Evolutionary conservation across 2,113 vertebrate genomes (phyloP).

Genomic region (Strix uralensis): DNA sequence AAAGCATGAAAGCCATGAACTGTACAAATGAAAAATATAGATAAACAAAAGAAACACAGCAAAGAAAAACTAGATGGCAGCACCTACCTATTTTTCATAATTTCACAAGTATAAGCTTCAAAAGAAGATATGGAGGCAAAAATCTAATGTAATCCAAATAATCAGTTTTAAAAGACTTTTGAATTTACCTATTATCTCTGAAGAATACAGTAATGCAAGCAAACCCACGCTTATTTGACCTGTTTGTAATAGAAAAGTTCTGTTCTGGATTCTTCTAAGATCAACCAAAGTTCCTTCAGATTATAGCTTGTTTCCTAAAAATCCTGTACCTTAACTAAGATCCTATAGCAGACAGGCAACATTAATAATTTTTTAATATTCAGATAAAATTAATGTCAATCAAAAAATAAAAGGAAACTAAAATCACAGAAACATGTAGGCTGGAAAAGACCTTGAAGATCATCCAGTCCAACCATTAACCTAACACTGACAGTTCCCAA

Average conservation of each 20-base stretch:
- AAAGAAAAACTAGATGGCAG: conserved; percentile 68
- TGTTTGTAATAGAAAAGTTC: neutral
- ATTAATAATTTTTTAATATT: neutral
- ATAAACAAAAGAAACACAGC: conserved; percentile 7
- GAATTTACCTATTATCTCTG: neutral
- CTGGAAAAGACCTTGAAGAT: too few species aligned
- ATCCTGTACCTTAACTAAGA: neutral
- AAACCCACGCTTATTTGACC: neutral
- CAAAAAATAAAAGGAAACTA: neutral
- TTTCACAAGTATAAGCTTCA: neutral
- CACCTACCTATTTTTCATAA: conserved; percentile 44
- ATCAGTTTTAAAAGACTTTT: neutral
- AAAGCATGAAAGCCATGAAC: neutral
- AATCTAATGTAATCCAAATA: neutral
- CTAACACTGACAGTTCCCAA: too few species aligned
- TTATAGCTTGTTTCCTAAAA: neutral
- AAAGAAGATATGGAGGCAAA: neutral
- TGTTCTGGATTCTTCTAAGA: neutral
- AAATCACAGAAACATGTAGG: neutral
- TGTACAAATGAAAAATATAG: neutral
- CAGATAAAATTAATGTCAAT: neutral
- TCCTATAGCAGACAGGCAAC: neutral
- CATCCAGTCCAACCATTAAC: too few species aligned
- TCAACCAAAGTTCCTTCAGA: neutral
- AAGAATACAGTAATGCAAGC: neutral